Evolutionary conservation across 2,113 vertebrate species (phyloP).

Genomic region (Nothobranchius furzeri): DNA sequence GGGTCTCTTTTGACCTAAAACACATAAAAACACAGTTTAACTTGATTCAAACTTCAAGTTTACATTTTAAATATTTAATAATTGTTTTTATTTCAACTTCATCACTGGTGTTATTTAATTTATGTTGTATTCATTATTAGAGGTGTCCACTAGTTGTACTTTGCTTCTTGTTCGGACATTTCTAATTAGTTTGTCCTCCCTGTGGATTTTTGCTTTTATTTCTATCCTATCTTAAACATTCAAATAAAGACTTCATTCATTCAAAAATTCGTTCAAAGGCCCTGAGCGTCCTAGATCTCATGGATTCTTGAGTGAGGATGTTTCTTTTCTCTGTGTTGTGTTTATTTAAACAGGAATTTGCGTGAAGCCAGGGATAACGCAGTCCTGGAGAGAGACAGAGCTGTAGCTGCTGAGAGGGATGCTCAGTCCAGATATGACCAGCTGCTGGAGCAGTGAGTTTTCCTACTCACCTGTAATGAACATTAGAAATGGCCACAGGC

Average conservation of each 20-base stretch:
- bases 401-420: conserved; percentile 85
- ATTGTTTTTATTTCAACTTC: background rate
- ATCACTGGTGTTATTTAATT: background rate
- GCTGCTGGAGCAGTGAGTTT: conserved; percentile 91
- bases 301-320: background rate
- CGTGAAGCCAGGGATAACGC: conserved; percentile 93
- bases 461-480: background rate
- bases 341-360: conserved; percentile 81
- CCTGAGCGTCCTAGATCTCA: too few relatives aligned
- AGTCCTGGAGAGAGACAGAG: conserved; percentile 89
- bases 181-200: background rate
- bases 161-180: background rate
- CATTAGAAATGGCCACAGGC: background rate
- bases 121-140: too few relatives aligned
- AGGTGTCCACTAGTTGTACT: too few relatives aligned
- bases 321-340: background rate
- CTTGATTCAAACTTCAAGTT: too few relatives aligned
- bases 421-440: conserved; percentile 88
- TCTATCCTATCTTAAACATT: too few relatives aligned
- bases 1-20: too few relatives aligned
- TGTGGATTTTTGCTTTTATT: too few relatives aligned
- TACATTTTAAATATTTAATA: too few relatives aligned
- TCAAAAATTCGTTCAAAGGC: too few relatives aligned
- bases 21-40: too few relatives aligned
- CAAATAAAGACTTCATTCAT: too few relatives aligned